These are phyloP conservation scores for Heliothis virescens DNA, from an alignment of 1,140 invertebrate genomes.

Conservation along the genomic window DNA sequence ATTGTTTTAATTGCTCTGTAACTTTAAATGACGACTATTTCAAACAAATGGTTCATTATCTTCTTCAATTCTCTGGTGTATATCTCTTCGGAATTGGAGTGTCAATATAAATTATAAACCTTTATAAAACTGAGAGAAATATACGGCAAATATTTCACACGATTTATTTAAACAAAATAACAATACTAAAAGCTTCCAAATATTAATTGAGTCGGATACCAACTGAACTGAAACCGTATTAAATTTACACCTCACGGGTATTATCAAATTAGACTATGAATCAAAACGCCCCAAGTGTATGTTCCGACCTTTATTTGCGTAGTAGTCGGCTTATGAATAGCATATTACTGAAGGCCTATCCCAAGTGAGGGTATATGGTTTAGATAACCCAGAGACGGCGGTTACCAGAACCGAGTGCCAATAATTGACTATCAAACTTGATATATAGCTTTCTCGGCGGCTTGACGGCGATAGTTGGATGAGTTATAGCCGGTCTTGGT, in stretches of 20 bases:
- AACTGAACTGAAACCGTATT: slow-evolving; percentile 39
- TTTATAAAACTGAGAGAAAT: slow-evolving; percentile 5
- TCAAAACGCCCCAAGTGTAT: slow-evolving; percentile 52
- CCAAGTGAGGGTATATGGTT: slow-evolving; percentile 63
- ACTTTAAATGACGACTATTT: slow-evolving; percentile 26
- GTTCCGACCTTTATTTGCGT: slow-evolving; percentile 55
- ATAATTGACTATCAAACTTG: slow-evolving; percentile 85
- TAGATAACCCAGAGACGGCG: slow-evolving; percentile 74
- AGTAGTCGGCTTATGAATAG: slow-evolving; percentile 64
- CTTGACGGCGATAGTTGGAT: slow-evolving; percentile 74
- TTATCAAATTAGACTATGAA: slow-evolving; percentile 57
- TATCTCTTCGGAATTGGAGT: slow-evolving; percentile 11
- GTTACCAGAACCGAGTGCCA: slow-evolving; percentile 75
- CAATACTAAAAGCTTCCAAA: slow-evolving; percentile 24
- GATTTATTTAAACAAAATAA: slow-evolving; percentile 29
- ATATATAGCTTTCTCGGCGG: slow-evolving; percentile 78
- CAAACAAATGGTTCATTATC: slow-evolving; percentile 20
- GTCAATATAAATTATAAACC: slow-evolving; percentile 7
- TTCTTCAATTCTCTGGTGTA: slow-evolving; percentile 2
- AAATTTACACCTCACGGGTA: slow-evolving; percentile 49
- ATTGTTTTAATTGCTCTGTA: slow-evolving; percentile 30
- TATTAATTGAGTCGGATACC: slow-evolving; percentile 28
- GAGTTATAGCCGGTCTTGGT: slow-evolving; percentile 67
- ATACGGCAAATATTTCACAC: slow-evolving; percentile 7
- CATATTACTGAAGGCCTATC: slow-evolving; percentile 64